A percentile compares a stretch with the other conserved stretches of the same genome.
Conservation (phyloP, 2,797 vertebrate species). For the Paedocypris micromegethes region DNA sequence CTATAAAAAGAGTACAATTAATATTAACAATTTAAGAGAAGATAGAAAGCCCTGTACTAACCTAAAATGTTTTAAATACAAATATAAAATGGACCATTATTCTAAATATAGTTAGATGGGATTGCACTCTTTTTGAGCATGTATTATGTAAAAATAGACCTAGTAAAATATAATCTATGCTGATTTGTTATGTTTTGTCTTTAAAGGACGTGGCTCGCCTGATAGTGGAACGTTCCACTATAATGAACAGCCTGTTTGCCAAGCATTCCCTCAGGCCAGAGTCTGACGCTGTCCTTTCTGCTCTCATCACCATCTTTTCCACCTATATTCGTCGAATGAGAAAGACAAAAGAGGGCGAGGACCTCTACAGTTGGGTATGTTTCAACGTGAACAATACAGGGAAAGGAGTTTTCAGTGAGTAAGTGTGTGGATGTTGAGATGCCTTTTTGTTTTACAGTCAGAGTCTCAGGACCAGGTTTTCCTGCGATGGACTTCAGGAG, state of each 20-base stretch:
- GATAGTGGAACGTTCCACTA: slow-evolving; percentile 95
- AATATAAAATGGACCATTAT: too few relatives aligned
- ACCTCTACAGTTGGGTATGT: slow-evolving; percentile 96
- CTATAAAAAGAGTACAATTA: too few relatives aligned
- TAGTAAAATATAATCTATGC: too few relatives aligned
- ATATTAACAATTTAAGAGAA: too few relatives aligned
- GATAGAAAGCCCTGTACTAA: too few relatives aligned
- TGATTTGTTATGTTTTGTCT: slow-evolving; percentile 11
- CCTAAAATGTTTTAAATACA: too few relatives aligned
- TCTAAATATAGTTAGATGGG: too few relatives aligned
- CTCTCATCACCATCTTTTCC: slow-evolving; percentile 88
- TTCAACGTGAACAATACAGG: too few relatives aligned
- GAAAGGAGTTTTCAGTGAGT: background rate
- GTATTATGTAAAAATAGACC: too few relatives aligned
- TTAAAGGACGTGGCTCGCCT: slow-evolving; percentile 88
- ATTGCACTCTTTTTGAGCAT: too few relatives aligned
- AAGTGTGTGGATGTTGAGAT: slow-evolving; percentile 4
- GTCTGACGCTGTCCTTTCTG: slow-evolving; percentile 81
- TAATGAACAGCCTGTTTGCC: slow-evolving; percentile 95
- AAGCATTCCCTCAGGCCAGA: slow-evolving; percentile 81
- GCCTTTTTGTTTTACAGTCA: slow-evolving; percentile 65
- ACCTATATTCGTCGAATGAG: slow-evolving; percentile 89
- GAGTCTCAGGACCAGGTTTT: slow-evolving; percentile 99
- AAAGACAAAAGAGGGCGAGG: slow-evolving; percentile 95
- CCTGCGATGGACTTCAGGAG: slow-evolving; percentile 91